phyloP scores from a whole-genome alignment of 2,888 invertebrate species.

The Trachelus tabidus region DNA sequence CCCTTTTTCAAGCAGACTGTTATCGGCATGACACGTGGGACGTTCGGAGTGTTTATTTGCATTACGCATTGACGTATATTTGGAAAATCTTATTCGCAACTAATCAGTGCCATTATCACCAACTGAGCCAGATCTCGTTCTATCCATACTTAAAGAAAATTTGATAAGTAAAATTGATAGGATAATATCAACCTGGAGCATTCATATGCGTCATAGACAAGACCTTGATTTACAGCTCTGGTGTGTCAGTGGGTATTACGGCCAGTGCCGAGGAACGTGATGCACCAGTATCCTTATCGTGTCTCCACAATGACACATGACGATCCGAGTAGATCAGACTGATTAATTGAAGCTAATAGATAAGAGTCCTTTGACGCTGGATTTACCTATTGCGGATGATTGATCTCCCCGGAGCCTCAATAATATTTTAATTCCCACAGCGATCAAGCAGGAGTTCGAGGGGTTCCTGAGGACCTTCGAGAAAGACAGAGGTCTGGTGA shows the following conservation, averaged over 20 bases:
- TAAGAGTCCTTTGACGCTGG: not conserved
- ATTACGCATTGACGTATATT: not conserved
- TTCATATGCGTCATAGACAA: not conserved
- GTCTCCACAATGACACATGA: not conserved
- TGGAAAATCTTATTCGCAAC: too few relatives aligned
- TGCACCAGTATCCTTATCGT: not conserved
- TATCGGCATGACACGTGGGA: not conserved
- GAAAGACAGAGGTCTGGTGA: conserved; percentile 33
- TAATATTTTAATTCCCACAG: conserved; percentile 15
- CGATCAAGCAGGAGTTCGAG: conserved; percentile 31
- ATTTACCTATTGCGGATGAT: not conserved
- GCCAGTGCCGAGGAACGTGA: conserved; percentile 33
- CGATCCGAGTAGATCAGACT: not conserved
- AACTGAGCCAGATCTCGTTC: too few relatives aligned
- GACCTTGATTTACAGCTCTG: not conserved
- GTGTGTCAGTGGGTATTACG: conserved; percentile 40
- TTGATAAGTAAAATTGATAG: not conserved
- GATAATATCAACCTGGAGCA: not conserved
- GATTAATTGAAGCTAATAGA: not conserved
- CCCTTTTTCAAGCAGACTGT: not conserved
- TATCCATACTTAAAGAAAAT: not conserved
- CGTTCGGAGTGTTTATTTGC: not conserved
- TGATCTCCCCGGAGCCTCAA: not conserved
- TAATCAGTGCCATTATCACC: not conserved
- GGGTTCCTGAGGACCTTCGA: conserved; percentile 38